Evolutionary conservation across 2,888 invertebrate species (phyloP).

Genomic region (Zygogramma bicolorata): DNA sequence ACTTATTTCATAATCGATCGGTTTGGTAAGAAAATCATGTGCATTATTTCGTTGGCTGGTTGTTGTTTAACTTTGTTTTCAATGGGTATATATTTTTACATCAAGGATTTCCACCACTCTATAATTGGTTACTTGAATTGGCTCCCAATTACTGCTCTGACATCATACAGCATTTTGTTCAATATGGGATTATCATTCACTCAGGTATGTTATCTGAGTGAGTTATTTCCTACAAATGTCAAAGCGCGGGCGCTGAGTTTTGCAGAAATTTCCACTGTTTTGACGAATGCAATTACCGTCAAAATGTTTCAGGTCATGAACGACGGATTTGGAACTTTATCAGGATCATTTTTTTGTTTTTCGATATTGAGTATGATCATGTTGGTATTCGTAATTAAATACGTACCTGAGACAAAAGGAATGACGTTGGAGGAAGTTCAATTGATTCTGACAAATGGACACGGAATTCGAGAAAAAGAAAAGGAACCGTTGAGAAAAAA

Average conservation of each 20-base stretch:
- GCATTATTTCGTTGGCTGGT: constrained; percentile 68
- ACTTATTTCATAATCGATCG: constrained; percentile 71
- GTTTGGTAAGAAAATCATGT: constrained; percentile 69
- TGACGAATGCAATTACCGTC: constrained; percentile 67
- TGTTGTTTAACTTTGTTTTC: constrained; percentile 64
- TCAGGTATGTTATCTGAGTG: constrained; percentile 59
- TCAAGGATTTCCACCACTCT: constrained; percentile 60
- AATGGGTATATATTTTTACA: constrained; percentile 67
- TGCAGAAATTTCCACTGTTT: constrained; percentile 69
- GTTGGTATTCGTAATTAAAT: constrained; percentile 71
- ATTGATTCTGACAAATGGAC: constrained; percentile 70
- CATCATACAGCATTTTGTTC: constrained; percentile 68
- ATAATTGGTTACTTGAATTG: constrained; percentile 13
- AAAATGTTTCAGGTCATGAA: constrained; percentile 68
- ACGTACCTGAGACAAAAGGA: constrained; percentile 79
- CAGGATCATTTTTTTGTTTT: constrained; percentile 77
- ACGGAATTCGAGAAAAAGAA: no score
- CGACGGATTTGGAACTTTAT: constrained; percentile 70
- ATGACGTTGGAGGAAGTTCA: constrained; percentile 79
- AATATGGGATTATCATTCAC: constrained; percentile 62
- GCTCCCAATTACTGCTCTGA: constrained; percentile 67
- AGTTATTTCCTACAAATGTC: constrained; percentile 70
- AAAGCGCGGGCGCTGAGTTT: constrained; percentile 71
- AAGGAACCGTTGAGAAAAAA: background rate
- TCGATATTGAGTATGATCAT: constrained; percentile 73